These are phyloP conservation scores for Bombyx mandarina DNA, from an alignment of 1,140 invertebrate species.

Conservation along the genomic window DNA sequence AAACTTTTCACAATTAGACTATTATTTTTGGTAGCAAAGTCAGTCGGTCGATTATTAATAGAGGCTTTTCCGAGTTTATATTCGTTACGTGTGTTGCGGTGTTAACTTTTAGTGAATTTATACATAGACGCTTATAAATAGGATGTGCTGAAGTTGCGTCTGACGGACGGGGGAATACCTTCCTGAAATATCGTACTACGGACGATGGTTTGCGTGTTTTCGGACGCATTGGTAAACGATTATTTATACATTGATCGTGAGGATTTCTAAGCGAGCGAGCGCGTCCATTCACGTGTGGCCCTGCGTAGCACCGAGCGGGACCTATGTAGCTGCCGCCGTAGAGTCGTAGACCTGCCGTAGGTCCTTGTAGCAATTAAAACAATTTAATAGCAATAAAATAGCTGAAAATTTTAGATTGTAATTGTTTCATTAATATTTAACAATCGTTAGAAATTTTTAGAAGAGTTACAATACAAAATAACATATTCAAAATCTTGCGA, in stretches of 20 bases:
- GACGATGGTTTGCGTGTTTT: slow-evolving; percentile 61
- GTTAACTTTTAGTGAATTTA: slow-evolving; percentile 72
- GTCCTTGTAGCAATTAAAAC: not conserved
- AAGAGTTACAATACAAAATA: too few species aligned
- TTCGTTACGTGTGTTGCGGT: slow-evolving; percentile 70
- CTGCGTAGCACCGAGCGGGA: slow-evolving; percentile 12
- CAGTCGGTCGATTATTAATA: slow-evolving; percentile 71
- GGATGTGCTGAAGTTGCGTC: slow-evolving; percentile 68
- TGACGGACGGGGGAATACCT: slow-evolving; percentile 70
- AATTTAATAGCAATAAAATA: not conserved
- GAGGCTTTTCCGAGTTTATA: slow-evolving; percentile 71
- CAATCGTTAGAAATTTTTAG: too few species aligned
- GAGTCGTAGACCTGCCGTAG: not conserved
- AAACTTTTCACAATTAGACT: slow-evolving; percentile 73
- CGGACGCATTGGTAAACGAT: slow-evolving; percentile 68
- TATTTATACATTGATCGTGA: slow-evolving; percentile 65
- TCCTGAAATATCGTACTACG: slow-evolving; percentile 71
- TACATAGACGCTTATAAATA: slow-evolving; percentile 72
- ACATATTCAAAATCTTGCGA: too few species aligned
- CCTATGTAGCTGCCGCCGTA: slow-evolving; percentile 5
- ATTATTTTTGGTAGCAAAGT: slow-evolving; percentile 73
- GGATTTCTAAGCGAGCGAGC: slow-evolving; percentile 28
- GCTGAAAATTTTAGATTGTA: not conserved
- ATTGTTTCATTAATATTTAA: not conserved
- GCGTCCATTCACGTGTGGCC: slow-evolving; percentile 8